Percentiles rank a stretch among this genome's conserved stretches.
Conservation (phyloP, 2,113 vertebrate species). For the Prunella fulvescens region DNA sequence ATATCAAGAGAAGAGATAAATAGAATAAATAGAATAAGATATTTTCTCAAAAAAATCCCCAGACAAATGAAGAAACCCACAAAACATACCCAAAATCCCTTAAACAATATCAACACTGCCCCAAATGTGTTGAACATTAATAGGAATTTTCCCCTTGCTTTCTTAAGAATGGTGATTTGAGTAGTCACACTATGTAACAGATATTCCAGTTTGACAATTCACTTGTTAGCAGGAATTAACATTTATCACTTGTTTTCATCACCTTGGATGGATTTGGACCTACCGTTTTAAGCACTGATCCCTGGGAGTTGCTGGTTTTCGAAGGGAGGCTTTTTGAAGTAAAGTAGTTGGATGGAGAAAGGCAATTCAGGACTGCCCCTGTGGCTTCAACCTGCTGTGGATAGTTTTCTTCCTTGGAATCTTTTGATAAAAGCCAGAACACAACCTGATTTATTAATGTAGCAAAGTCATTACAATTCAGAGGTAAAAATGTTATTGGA, state of each 20-base stretch:
- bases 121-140: background rate
- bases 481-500: slow-evolving; percentile 65
- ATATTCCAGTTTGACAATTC: background rate
- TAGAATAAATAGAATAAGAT: background rate
- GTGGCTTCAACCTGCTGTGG: slow-evolving; percentile 1
- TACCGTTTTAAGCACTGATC: slow-evolving; percentile 44
- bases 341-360: background rate
- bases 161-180: background rate
- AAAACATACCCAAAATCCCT: background rate
- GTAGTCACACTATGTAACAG: background rate
- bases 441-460: slow-evolving; percentile 68
- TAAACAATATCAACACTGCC: background rate
- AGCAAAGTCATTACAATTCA: slow-evolving; percentile 66
- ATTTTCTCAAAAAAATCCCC: background rate
- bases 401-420: slow-evolving; percentile 51
- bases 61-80: background rate
- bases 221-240: background rate
- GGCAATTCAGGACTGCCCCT: background rate
- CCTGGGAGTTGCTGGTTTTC: background rate
- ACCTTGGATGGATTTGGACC: background rate
- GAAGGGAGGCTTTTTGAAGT: background rate
- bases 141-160: background rate
- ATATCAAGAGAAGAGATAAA: background rate
- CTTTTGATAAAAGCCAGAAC: slow-evolving; percentile 66
- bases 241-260: background rate